A percentile compares a stretch with the other conserved stretches of the same genome.
These are phyloP conservation scores for Bombus breviceps DNA, from an alignment of 1,140 invertebrate genomes.

Conservation along the genomic window DNA sequence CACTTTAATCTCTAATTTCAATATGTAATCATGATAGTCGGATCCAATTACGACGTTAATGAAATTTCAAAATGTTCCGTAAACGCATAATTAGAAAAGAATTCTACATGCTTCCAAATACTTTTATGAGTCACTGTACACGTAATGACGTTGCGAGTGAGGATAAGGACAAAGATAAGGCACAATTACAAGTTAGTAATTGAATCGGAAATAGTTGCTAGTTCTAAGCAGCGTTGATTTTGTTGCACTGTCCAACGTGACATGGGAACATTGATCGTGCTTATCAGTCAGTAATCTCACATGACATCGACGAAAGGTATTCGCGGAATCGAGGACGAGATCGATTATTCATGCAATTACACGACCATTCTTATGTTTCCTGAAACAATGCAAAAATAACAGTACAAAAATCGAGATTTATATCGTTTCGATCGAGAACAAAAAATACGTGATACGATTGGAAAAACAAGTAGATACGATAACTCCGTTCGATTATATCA, in stretches of 20 bases:
- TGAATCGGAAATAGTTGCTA: not conserved
- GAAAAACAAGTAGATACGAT: not conserved
- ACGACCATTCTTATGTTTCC: not conserved
- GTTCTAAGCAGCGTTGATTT: not conserved
- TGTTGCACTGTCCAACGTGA: constrained; percentile 11
- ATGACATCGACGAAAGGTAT: constrained; percentile 26
- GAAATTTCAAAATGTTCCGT: no score
- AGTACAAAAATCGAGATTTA: not conserved
- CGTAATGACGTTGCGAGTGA: no score
- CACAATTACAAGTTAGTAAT: no score
- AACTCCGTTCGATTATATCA: not conserved
- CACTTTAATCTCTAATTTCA: no score
- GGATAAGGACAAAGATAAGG: no score
- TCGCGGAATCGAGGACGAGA: constrained; percentile 26
- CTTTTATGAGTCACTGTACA: no score
- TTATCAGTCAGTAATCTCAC: constrained; percentile 57
- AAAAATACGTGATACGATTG: not conserved
- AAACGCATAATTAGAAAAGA: no score
- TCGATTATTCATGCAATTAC: constrained; percentile 10
- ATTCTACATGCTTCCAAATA: no score
- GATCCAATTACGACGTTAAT: no score
- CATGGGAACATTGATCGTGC: constrained; percentile 44
- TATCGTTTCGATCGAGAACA: not conserved
- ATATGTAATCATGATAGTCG: no score
- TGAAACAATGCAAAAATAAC: not conserved